Base-by-base conservation (phyloP, 2,113 vertebrate species). In the Morone saxatilis region DNA sequence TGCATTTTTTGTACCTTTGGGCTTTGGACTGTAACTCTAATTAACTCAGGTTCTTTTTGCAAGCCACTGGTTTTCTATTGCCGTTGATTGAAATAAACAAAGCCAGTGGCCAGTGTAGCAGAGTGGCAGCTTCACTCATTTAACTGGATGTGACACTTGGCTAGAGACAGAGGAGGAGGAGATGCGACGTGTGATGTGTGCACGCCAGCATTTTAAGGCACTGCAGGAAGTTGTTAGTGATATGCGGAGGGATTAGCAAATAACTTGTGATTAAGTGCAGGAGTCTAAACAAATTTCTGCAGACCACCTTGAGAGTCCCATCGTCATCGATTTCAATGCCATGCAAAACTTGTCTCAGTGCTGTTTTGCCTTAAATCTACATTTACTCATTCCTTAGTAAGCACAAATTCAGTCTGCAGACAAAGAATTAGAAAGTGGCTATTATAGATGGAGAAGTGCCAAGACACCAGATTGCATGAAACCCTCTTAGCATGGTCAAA, bases 191-290 rank as follows among this genome's bases (percentile, higher is more conserved):
- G 75, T 67, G 65, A 74, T 65, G 51, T 50, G 75, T 57, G 78
- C 69, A 14, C 9, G 25, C 70, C 31, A 68, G 19, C 71, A 40
- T 76, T 20, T 71, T 71, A 48, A 74, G 20, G 31, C 59, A 78
- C 70, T 79, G 56, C 69, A 68, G 80, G 85, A 89, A 87, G 89
- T 78, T 68, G 84, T 80, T 84, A 81, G 72, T 8, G 62, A 72
- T 75, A 61, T 65, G 14, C 61, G 8, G 70, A 73, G 71, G 68
- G 76, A 76, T 80, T 74, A 47, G 51, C 76, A 67, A 81, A 90
- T 85, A 71, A 88, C 72, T 71, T 77, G 69, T 85, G 71, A 86
- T 86, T 70, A 88, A 85, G 50, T 80, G 76, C 63, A 40, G 1
- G 36, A 68, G 69, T 87, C 82, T 11, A 62, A 81, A 80, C 77